phyloP scores from a whole-genome alignment of 37 sponge, comb jelly and placozoan species.

The Diacarnus erythraeanus region DNA sequence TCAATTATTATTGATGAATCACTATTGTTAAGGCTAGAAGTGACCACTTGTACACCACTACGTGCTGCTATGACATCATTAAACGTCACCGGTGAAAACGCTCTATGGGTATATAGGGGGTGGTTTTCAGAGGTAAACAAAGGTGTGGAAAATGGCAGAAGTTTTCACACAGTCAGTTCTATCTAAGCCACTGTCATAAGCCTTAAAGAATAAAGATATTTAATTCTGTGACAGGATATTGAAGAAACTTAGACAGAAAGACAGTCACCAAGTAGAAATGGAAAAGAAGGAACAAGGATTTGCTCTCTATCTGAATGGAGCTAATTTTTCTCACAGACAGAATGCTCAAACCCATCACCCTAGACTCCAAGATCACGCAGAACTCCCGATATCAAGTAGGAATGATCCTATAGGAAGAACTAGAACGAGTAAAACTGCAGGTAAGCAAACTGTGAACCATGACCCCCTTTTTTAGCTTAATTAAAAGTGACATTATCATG shows the following conservation, averaged over 20 bases:
- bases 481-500: too few species aligned
- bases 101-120: too few species aligned
- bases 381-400: neutral
- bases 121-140: too few species aligned
- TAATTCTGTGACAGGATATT: conserved; percentile 54
- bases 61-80: too few species aligned
- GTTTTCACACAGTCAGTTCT: too few species aligned
- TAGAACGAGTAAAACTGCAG: conserved; percentile 24
- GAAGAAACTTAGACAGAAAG: conserved; percentile 78
- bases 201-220: neutral
- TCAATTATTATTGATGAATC: too few species aligned
- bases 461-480: neutral
- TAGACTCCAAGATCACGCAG: neutral
- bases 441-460: neutral
- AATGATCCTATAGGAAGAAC: neutral
- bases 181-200: too few species aligned
- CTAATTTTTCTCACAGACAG: conserved; percentile 37
- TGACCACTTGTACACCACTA: too few species aligned
- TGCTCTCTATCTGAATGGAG: conserved; percentile 93
- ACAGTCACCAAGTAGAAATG: conserved; percentile 53
- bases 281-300: conserved; percentile 94
- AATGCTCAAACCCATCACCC: neutral
- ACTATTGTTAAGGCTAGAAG: too few species aligned
- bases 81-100: too few species aligned
- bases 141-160: too few species aligned